Evolutionary conservation across 2,888 invertebrate species (phyloP), one percentile per base, ranked within the genome.

Genomic region (Caenorhabditis becei): DNA sequence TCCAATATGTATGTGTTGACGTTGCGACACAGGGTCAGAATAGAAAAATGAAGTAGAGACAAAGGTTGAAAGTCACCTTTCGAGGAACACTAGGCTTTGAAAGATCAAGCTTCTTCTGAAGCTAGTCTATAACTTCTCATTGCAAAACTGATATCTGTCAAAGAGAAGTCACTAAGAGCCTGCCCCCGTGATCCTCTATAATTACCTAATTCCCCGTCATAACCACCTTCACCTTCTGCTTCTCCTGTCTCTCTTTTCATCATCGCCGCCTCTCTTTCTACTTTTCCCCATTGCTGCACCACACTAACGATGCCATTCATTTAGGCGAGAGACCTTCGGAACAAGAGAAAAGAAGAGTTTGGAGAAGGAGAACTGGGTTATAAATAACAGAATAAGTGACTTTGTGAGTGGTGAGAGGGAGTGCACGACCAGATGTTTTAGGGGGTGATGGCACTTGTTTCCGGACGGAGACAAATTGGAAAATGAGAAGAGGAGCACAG

Each of bases 1-100:
- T 70, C 20, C 61, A 26, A 61, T 70, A 61, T 70, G 51, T 53
- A 70, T 70, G 37, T 44, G 26, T 28, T 44, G 62, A 61, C 26
- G 5, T 32, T 4, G 32, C 32, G n/a, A n/a, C n/a, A n/a, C n/a
- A n/a, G n/a, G n/a, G n/a, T n/a, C n/a, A n/a, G n/a, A n/a, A n/a
- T n/a, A n/a, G n/a, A n/a, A n/a, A n/a, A n/a, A n/a, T n/a, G n/a
- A n/a, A n/a, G n/a, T n/a, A n/a, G n/a, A n/a, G n/a, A n/a, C n/a
- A n/a, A n/a, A n/a, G n/a, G n/a, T n/a, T n/a, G n/a, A n/a, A n/a
- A n/a, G n/a, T n/a, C n/a, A n/a, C n/a, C n/a, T n/a, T n/a, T n/a
- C n/a, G n/a, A n/a, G n/a, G n/a, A n/a, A n/a, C n/a, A n/a, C n/a
- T n/a, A n/a, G n/a, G n/a, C n/a, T n/a, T n/a, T n/a, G n/a, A n/a